phyloP scores from a whole-genome alignment of 2,797 vertebrate species.

The Sternotherus odoratus region DNA sequence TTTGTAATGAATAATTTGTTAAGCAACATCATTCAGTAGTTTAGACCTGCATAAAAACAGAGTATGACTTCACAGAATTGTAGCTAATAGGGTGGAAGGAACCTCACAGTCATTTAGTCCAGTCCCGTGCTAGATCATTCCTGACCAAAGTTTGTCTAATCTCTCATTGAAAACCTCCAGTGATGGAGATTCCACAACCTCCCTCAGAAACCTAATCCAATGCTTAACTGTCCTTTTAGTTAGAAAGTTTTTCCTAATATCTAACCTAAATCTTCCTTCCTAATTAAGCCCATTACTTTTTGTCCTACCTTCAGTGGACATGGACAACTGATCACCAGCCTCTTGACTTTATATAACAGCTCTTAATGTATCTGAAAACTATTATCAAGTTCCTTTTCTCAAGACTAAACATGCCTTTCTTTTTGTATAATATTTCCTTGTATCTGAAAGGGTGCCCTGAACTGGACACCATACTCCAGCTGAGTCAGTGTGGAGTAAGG shows the following conservation, averaged over 20 bases:
- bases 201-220: background rate
- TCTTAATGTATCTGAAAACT: background rate
- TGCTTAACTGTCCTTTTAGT: background rate
- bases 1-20: background rate
- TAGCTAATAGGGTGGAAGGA: background rate
- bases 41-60: background rate
- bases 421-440: background rate
- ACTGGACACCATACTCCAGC: background rate
- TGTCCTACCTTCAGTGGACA: background rate
- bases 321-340: background rate
- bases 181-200: background rate
- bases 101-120: background rate
- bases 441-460: background rate
- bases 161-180: background rate
- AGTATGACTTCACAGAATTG: background rate
- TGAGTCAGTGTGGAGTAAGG: background rate
- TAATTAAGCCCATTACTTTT: background rate
- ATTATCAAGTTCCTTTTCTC: background rate
- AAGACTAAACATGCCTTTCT: background rate
- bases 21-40: background rate
- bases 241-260: background rate
- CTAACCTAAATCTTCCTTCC: background rate
- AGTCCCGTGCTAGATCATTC: background rate
- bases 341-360: background rate
- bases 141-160: background rate